These are phyloP conservation scores for Psophia crepitans DNA, from an alignment of 2,113 vertebrate genomes.

Conservation along the genomic window DNA sequence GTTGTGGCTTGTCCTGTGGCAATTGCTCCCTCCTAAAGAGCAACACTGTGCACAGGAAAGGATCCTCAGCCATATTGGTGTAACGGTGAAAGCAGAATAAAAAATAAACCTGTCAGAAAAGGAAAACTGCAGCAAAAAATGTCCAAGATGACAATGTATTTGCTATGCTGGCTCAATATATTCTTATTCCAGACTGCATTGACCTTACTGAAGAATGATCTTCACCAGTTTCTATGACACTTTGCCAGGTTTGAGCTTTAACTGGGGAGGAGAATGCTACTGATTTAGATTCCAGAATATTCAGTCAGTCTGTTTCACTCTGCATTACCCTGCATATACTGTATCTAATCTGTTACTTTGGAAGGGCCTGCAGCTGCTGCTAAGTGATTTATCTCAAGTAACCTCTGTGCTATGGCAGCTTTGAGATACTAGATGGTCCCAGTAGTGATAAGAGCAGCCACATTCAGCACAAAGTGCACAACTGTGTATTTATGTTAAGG, in stretches of 20 bases:
- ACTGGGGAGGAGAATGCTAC: background rate
- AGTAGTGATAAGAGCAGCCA: conserved; percentile 37
- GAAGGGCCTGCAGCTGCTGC: conserved; percentile 41
- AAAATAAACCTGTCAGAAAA: conserved; percentile 34
- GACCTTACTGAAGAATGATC: conserved; percentile 44
- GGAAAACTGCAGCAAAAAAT: conserved; percentile 30
- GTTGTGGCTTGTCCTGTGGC: background rate
- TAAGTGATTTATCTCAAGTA: conserved; percentile 70
- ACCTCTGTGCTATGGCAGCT: conserved; percentile 61
- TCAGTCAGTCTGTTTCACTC: conserved; percentile 33
- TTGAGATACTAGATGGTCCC: conserved; percentile 40
- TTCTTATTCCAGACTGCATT: conserved; percentile 12
- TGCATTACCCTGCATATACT: conserved; percentile 21
- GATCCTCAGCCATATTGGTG: background rate
- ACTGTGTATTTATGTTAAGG: conserved; percentile 30
- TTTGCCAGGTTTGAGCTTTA: background rate
- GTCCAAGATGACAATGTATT: background rate
- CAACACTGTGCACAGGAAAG: background rate
- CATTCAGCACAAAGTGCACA: conserved; percentile 39
- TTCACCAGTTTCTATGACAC: background rate
- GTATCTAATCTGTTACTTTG: conserved; percentile 50
- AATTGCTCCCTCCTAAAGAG: background rate
- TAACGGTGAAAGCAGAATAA: background rate
- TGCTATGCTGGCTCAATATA: conserved; percentile 18
- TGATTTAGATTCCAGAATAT: conserved; percentile 49